A percentile compares a stretch with the other conserved stretches of the same genome.
phyloP scores from a whole-genome alignment of 2,113 vertebrate species.

The Haemorhous mexicanus region DNA sequence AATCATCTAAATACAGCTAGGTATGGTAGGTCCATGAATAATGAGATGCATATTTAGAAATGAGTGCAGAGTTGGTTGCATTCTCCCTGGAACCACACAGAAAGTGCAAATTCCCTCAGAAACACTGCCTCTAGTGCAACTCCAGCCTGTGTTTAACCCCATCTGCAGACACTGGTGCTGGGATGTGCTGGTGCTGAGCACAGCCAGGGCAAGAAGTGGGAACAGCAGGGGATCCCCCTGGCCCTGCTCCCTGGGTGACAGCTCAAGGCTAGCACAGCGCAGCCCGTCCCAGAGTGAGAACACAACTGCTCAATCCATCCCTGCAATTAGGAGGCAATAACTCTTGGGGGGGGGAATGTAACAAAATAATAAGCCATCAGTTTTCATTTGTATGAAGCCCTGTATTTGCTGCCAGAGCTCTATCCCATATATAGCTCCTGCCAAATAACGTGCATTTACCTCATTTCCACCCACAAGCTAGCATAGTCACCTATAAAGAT shows the following conservation, averaged over 20 bases:
- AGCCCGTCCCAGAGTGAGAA: background rate
- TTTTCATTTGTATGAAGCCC: conserved; percentile 8
- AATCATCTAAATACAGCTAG: background rate
- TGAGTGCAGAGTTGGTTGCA: background rate
- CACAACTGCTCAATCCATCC: background rate
- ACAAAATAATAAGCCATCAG: conserved; percentile 23
- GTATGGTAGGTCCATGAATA: background rate
- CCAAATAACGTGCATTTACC: background rate
- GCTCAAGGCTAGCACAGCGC: background rate
- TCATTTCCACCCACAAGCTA: background rate
- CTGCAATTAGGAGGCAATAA: conserved; percentile 3
- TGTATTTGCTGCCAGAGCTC: background rate
- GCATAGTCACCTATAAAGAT: background rate
- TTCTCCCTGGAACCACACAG: background rate
- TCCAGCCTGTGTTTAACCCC: background rate
- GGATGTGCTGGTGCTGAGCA: background rate
- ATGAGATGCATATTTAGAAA: background rate
- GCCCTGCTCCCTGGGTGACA: background rate
- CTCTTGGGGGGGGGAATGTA: background rate
- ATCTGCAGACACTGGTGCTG: background rate
- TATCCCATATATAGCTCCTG: background rate
- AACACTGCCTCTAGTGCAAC: background rate
- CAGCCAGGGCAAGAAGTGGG: background rate
- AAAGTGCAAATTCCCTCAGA: background rate
- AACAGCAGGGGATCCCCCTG: background rate